These are phyloP conservation scores for Mormyrops attenuatus DNA, from an alignment of 2,797 vertebrate genomes.

Conservation along the genomic window DNA sequence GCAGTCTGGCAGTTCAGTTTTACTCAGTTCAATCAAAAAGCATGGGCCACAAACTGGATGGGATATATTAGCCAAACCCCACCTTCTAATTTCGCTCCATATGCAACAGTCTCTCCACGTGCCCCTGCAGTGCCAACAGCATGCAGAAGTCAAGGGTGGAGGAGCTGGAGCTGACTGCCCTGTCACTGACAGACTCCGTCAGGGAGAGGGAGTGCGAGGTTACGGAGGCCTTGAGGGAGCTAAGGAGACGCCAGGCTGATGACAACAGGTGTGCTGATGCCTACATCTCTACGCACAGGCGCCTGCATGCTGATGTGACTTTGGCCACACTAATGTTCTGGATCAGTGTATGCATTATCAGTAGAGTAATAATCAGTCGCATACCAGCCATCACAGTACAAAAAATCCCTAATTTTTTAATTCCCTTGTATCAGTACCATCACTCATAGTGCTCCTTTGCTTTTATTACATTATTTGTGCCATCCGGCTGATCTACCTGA, in stretches of 20 bases:
- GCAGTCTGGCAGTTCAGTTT: neutral
- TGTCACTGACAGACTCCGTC: slow-evolving; percentile 51
- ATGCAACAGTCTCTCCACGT: neutral
- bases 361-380: neutral
- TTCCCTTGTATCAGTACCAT: neutral
- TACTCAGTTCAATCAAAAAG: neutral
- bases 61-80: neutral
- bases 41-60: neutral
- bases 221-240: slow-evolving; percentile 50
- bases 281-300: neutral
- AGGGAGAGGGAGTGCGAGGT: slow-evolving; percentile 57
- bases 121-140: slow-evolving; percentile 44
- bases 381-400: neutral
- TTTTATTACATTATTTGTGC: neutral
- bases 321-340: neutral
- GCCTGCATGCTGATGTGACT: neutral
- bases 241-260: slow-evolving; percentile 57
- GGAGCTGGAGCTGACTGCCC: slow-evolving; percentile 54
- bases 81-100: neutral
- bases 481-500: neutral
- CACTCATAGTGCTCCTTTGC: neutral
- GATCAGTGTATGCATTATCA: neutral
- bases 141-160: slow-evolving; percentile 48
- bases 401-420: neutral
- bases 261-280: slow-evolving; percentile 54